Evolutionary conservation across 2,888 invertebrate species (phyloP).

Genomic region (Orchesellides sinensis): DNA sequence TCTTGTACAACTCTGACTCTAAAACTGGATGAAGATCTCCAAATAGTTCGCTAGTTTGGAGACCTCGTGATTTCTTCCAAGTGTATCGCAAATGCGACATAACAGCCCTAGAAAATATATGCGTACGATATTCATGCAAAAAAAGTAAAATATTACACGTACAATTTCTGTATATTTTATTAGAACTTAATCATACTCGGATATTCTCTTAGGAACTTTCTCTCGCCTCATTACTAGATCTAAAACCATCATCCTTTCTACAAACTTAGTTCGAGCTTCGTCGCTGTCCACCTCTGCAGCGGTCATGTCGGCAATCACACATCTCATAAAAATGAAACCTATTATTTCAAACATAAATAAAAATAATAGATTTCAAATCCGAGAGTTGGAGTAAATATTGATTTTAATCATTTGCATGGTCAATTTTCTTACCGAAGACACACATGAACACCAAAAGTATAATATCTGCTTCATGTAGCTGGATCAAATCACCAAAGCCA

Average conservation of each 20-base stretch:
- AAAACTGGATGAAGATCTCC: constrained; percentile 66
- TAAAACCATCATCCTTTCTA: constrained; percentile 59
- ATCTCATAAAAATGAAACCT: constrained; percentile 70
- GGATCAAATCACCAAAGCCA: constrained; percentile 73
- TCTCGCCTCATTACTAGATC: constrained; percentile 62
- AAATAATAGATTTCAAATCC: too few species aligned
- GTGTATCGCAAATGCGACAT: constrained; percentile 57
- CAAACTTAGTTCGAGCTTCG: constrained; percentile 65
- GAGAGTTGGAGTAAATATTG: neutral
- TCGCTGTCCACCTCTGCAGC: constrained; percentile 72
- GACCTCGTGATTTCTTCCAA: constrained; percentile 68
- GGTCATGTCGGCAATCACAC: constrained; percentile 71
- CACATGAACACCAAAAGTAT: constrained; percentile 63
- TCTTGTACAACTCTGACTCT: constrained; percentile 64
- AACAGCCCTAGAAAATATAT: constrained; percentile 33
- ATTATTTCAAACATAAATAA: neutral
- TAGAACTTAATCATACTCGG: constrained; percentile 53
- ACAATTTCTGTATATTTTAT: neutral
- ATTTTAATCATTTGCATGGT: too few species aligned
- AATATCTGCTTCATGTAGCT: constrained; percentile 51
- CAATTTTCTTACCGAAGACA: constrained; percentile 67
- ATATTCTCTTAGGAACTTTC: constrained; percentile 57
- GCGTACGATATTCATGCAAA: neutral
- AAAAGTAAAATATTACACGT: neutral
- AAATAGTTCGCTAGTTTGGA: constrained; percentile 66